Evolutionary conservation across 2,888 invertebrate genomes (phyloP), one percentile per base, ranked within the genome.

Genomic region (Sceliomorpha sp.): DNA sequence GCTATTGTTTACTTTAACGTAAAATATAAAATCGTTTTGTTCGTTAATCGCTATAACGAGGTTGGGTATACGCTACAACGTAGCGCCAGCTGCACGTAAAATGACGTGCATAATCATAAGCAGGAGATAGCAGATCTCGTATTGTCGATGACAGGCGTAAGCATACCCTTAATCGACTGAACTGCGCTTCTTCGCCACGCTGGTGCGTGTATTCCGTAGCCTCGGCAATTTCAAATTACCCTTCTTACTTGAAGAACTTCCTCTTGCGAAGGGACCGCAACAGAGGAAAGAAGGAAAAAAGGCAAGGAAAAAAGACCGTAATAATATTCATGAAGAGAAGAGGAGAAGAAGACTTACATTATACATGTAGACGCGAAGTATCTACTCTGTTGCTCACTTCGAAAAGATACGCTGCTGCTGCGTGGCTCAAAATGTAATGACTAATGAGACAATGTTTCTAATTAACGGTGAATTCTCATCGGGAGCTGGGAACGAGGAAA

Each of bases 91-190:
- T 71, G 72, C 76, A 73, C 67, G 69, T 68, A 66, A 75, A 68
- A 73, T 74, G 73, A 73, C 73, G 70, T 75, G 76, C 79, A 79
- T 83, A 84, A 83, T 84, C 80, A 76, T 83, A 81, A 82, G 76
- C 75, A 75, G 77, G 74, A 77, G 83, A 84, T 84, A 83, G 73
- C 73, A 75, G 79, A 83, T 82, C 83, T 83, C 77, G 78, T 72
- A 77, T 70, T 76, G 80, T 80, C 83, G 83, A 84, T 84, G 83
- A 83, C 81, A 82, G 81, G 81, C 81, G 78, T 78, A 80, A 76
- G 79, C 77, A 79, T 81, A 73, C 78, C 63, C 45, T 63, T 73
- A 73, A 73, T 69, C 68, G 64, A 60, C 60, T 36, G 29, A 58
- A 47, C 58, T 59, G 44, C 62, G 58, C 62, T 58, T 58, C 58